phyloP scores from a whole-genome alignment of 2,797 vertebrate species.

The Takifugu ocellatus region DNA sequence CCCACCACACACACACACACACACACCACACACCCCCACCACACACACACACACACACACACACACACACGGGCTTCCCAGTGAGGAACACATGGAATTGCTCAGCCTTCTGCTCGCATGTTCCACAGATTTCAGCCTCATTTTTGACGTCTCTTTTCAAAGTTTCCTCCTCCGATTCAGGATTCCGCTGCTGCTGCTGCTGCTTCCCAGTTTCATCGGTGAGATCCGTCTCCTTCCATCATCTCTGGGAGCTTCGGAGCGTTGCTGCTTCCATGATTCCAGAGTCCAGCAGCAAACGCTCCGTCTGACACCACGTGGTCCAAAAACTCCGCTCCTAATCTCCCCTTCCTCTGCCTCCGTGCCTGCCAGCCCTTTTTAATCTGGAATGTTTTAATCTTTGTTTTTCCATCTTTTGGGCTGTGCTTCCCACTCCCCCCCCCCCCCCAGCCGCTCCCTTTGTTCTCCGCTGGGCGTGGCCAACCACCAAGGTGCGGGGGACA shows the following conservation, averaged over 20 bases:
- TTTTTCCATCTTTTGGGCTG: conserved; percentile 37
- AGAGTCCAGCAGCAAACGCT: not conserved
- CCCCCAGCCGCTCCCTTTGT: conserved; percentile 56
- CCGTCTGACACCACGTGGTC: conserved; percentile 41
- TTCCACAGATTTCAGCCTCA: not conserved
- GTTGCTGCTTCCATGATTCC: conserved; percentile 16
- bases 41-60: conserved; percentile 2
- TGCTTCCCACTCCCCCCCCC: conserved; percentile 29
- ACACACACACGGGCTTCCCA: conserved; percentile 23
- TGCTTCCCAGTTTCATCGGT: conserved; percentile 9
- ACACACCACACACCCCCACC: conserved; percentile 7
- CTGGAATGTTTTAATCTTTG: conserved; percentile 34
- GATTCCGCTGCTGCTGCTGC: conserved; percentile 1
- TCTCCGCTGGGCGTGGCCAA: conserved; percentile 58
- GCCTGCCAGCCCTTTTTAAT: conserved; percentile 29
- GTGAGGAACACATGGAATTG: conserved; percentile 28
- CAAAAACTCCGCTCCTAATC: conserved; percentile 29
- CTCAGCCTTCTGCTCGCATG: conserved; percentile 10
- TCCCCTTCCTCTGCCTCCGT: conserved; percentile 26
- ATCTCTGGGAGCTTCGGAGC: not conserved
- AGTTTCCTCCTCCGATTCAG: not conserved
- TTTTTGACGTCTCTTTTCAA: conserved; percentile 10
- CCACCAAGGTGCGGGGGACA: conserved; percentile 53
- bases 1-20: conserved; percentile 10
- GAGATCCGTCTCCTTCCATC: conserved; percentile 3